A percentile compares a stretch with the other conserved stretches of the same genome.
Conservation (phyloP, 2,888 invertebrate species). For the Aromia moschata region DNA sequence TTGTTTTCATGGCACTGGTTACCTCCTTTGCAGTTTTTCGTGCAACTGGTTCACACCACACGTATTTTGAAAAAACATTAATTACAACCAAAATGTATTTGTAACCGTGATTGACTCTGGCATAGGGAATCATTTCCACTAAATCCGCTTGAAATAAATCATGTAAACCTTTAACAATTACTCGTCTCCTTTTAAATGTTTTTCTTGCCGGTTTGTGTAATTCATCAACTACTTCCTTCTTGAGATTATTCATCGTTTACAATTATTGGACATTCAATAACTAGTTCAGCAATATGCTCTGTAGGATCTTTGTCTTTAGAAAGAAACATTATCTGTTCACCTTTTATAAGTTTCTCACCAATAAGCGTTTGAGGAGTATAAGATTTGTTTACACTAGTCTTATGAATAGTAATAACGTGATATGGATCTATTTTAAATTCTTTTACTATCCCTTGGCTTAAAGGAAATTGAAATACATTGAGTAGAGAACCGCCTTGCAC, state of each 20-base stretch:
- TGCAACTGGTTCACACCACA: constrained; percentile 50
- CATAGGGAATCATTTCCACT: constrained; percentile 47
- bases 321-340: not conserved
- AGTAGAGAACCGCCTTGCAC: not conserved
- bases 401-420: too few relatives aligned
- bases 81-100: constrained; percentile 51
- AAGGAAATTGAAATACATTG: not conserved
- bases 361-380: not conserved
- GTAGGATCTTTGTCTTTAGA: not conserved
- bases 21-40: constrained; percentile 45
- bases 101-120: constrained; percentile 46
- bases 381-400: too few relatives aligned
- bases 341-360: not conserved
- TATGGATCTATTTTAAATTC: not conserved
- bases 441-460: not conserved
- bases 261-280: not conserved
- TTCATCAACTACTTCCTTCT: constrained; percentile 37
- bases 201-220: constrained; percentile 4
- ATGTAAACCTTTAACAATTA: constrained; percentile 50
- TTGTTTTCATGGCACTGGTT: constrained; percentile 29
- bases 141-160: constrained; percentile 59
- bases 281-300: not conserved
- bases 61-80: constrained; percentile 54
- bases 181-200: constrained; percentile 46
- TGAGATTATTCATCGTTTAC: constrained; percentile 2